A percentile compares a stretch with the other conserved stretches of the same genome.
These are phyloP conservation scores for Glaucidium brasilianum DNA, from an alignment of 2,113 vertebrate species.

Conservation along the genomic window DNA sequence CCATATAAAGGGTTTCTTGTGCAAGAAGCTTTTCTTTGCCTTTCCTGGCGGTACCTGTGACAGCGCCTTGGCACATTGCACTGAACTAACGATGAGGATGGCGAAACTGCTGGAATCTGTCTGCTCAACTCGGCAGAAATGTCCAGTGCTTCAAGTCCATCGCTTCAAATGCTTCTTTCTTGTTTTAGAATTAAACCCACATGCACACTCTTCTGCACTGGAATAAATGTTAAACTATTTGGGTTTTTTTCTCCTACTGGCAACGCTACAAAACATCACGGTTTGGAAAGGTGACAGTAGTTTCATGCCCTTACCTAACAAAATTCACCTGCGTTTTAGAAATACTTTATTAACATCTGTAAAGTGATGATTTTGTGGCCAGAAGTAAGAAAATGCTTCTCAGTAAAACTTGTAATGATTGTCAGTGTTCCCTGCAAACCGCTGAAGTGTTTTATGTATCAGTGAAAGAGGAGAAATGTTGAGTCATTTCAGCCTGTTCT, in stretches of 20 bases:
- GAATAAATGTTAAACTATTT: fast-evolving
- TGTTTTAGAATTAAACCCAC: neutral
- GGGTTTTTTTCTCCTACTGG: neutral
- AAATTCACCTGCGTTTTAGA: neutral
- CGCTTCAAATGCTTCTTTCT: neutral
- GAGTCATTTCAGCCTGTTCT: neutral
- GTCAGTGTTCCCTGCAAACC: neutral
- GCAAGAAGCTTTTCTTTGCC: neutral
- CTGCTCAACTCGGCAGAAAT: neutral
- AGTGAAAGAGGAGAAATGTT: neutral
- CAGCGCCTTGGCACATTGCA: neutral
- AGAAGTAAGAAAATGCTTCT: neutral
- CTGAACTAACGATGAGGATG: neutral
- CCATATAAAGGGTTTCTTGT: neutral
- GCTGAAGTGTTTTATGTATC: neutral
- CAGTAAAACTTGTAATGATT: neutral
- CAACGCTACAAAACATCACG: fast-evolving
- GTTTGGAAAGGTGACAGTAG: fast-evolving
- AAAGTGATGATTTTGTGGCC: neutral
- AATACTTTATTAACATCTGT: neutral
- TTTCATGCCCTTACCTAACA: neutral
- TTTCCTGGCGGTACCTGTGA: neutral
- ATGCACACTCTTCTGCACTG: neutral
- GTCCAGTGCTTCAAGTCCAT: neutral
- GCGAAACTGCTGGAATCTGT: neutral